Conservation (phyloP, 1,140 invertebrate species). For the Paramacrobiotus metropolitanus region DNA sequence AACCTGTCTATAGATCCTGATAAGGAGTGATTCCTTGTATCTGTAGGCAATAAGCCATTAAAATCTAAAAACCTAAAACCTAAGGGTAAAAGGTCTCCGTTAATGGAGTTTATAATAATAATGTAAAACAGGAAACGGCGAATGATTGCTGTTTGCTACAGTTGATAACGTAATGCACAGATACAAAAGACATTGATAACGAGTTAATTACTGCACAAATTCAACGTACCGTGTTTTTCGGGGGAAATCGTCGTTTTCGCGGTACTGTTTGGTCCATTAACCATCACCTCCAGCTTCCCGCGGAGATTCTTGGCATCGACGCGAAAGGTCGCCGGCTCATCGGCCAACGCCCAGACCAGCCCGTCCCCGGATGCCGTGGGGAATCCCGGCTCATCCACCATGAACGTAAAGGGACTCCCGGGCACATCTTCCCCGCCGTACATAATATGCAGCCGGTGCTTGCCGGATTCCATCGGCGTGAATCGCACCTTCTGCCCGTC, state of each 20-base stretch:
- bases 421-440: slow-evolving; percentile 49
- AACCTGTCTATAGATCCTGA: no score
- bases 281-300: slow-evolving; percentile 28
- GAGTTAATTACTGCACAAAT: no score
- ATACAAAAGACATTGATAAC: no score
- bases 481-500: slow-evolving; percentile 53
- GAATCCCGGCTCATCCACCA: slow-evolving; percentile 35
- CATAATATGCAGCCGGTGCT: slow-evolving; percentile 61
- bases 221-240: slow-evolving; percentile 30
- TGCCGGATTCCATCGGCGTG: slow-evolving; percentile 57
- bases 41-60: no score
- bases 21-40: no score
- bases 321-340: slow-evolving; percentile 20
- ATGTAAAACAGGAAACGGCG: no score
- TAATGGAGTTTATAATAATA: no score
- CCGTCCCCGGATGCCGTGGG: slow-evolving; percentile 34
- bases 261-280: slow-evolving; percentile 37
- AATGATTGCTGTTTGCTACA: no score
- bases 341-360: slow-evolving; percentile 18
- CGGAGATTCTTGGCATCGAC: slow-evolving; percentile 28
- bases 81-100: no score
- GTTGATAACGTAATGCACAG: no score
- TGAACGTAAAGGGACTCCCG: slow-evolving; percentile 30
- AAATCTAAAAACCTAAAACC: no score
- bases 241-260: slow-evolving; percentile 23